A percentile compares a stretch with the other conserved stretches of the same genome.
These are phyloP conservation scores for Megaceryle alcyon DNA, from an alignment of 2,797 vertebrate species.

Conservation along the genomic window DNA sequence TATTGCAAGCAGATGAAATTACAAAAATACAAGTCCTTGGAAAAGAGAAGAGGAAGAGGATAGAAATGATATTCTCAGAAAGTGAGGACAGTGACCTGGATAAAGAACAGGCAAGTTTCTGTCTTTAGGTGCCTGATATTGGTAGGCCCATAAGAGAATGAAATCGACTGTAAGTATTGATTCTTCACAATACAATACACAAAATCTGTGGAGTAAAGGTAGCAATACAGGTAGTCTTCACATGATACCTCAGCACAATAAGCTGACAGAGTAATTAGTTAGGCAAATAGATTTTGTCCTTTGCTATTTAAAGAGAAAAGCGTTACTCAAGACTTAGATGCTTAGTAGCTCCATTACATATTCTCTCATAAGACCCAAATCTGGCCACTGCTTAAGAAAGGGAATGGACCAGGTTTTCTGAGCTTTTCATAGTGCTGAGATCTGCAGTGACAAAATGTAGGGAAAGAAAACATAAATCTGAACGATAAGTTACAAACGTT, in stretches of 20 bases:
- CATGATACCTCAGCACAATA: neutral
- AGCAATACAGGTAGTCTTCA: neutral
- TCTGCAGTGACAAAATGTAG: neutral
- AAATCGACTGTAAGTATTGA: neutral
- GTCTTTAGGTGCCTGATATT: neutral
- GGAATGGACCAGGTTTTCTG: neutral
- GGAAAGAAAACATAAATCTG: neutral
- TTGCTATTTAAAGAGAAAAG: neutral
- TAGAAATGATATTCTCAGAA: conserved; percentile 75
- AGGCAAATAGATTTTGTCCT: neutral
- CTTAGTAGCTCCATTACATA: neutral
- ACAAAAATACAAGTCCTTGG: conserved; percentile 71
- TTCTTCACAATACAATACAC: neutral
- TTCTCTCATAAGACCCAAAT: neutral
- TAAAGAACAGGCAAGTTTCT: conserved; percentile 70
- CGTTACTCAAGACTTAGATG: neutral
- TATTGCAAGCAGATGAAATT: conserved; percentile 71
- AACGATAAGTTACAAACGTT: neutral
- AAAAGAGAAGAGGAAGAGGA: conserved; percentile 77
- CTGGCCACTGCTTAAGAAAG: neutral
- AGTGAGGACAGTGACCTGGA: conserved; percentile 70
- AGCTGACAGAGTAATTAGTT: neutral
- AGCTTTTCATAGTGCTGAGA: neutral
- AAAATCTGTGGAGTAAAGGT: neutral
- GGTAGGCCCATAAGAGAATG: neutral